Evolutionary conservation across 2,113 vertebrate species (phyloP), one percentile per base, ranked within the genome.

Genomic region (Anas platyrhynchos): DNA sequence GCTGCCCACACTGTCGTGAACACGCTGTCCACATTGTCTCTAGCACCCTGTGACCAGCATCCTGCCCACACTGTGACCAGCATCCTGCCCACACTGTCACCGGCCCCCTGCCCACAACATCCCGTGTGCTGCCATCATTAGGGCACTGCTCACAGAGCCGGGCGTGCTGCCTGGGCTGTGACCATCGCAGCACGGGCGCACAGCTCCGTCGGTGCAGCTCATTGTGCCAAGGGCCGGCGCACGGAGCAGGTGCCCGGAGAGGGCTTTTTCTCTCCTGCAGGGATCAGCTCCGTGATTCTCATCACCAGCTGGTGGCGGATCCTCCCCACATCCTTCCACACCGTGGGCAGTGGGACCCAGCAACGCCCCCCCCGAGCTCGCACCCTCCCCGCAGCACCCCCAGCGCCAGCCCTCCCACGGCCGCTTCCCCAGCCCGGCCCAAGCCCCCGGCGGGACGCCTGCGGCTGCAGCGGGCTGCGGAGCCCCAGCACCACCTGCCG

Each of bases 401-500:
- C 66, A 3, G 43, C 14, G 22, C 77, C 50, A 27, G 34, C 11
- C 46, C 46, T 16, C 23, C 14, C 48, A 1, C 2, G 36, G 46
- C 8, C 48, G 36, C 38, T 7, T 15, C 26, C 48, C 20, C 27
- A 26, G 73, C 16, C 22, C 3, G 32, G 25, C 41, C 20, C 15
- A 27, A 29, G 10, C 4, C 22, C n/a, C 9, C 71, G 38, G 9
- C 17, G 22, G 4, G 17, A n/a, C 63, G 38, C 83, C 32, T 44
- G 26, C 25, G 79, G 61, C 61, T 36, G 71, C 80, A 26, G 59
- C 25, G 85, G 46, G 43, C 81, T 55, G 38, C 32, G 13, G 95
- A 71, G 48, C 38, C 67, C 58, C 88, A 89, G 93, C 93, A 83
- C 95, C 90, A 85, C 36, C 95, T 93, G 82, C 85, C 0, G 82